phyloP scores from a whole-genome alignment of 2,113 vertebrate genomes.

The Rhipidura dahli region DNA sequence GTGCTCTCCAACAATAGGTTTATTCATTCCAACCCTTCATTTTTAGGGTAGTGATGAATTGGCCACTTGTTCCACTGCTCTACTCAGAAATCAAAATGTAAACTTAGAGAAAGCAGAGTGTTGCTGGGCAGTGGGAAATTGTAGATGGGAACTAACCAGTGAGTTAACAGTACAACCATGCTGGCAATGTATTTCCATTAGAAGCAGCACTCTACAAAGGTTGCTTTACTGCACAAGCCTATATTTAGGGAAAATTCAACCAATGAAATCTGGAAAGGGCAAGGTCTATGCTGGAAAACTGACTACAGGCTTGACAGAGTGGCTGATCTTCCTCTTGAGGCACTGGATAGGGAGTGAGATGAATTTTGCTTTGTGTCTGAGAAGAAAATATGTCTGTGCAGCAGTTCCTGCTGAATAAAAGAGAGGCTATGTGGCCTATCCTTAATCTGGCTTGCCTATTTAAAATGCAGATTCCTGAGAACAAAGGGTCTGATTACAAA shows the following conservation, averaged over 20 bases:
- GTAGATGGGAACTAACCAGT: background rate
- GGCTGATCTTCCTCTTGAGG: background rate
- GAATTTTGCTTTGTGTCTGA: background rate
- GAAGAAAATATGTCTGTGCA: background rate
- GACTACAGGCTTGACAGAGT: background rate
- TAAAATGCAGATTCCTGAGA: background rate
- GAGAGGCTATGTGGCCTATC: background rate
- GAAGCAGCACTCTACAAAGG: background rate
- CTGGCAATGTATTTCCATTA: background rate
- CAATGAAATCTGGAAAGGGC: background rate
- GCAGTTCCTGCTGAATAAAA: background rate
- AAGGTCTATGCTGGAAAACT: background rate
- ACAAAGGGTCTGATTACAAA: background rate
- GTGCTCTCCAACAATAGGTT: slow-evolving; percentile 28
- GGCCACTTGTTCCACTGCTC: slow-evolving; percentile 31
- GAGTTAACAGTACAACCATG: background rate
- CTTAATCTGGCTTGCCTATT: background rate
- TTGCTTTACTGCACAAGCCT: background rate
- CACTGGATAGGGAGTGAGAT: background rate
- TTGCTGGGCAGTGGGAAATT: slow-evolving; percentile 13
- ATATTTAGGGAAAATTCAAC: background rate
- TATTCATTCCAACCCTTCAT: slow-evolving; percentile 55
- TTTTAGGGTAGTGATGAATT: slow-evolving; percentile 45
- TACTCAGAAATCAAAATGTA: slow-evolving; percentile 43
- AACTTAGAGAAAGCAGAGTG: background rate